Percentiles rank a stretch among this genome's conserved stretches.
Evolutionary conservation across 2,113 vertebrate genomes (phyloP).

Genomic region (Chloebia gouldiae): DNA sequence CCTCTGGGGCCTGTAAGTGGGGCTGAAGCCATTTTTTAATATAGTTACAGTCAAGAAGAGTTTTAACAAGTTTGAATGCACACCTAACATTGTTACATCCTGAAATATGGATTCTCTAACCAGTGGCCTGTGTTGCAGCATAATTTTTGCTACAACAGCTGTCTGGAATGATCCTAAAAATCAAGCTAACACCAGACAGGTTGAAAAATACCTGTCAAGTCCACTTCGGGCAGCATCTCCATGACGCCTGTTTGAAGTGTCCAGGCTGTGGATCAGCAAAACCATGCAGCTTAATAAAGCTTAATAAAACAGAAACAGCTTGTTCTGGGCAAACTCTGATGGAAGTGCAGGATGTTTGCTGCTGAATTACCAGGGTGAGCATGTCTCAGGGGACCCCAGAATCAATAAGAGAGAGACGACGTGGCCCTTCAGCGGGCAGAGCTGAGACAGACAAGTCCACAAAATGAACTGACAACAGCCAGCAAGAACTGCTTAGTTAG

Average conservation of each 20-base stretch:
- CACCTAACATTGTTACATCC: constrained; percentile 11
- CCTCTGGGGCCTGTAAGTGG: constrained; percentile 30
- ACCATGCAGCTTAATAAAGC: background rate
- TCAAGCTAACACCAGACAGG: background rate
- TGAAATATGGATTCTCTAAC: constrained; percentile 29
- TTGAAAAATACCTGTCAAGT: constrained; percentile 42
- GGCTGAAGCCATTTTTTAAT: constrained; percentile 20
- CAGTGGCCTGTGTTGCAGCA: background rate
- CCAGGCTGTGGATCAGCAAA: constrained; percentile 1
- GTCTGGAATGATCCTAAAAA: constrained; percentile 27
- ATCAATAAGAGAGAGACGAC: background rate
- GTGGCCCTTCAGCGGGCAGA: background rate
- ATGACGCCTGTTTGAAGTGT: background rate
- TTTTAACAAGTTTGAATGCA: constrained; percentile 48
- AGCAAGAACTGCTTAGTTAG: background rate
- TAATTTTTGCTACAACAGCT: constrained; percentile 33
- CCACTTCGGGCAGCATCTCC: background rate
- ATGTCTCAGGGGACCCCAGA: background rate
- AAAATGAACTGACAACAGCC: constrained; percentile 15
- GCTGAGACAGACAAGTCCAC: background rate
- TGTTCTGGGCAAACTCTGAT: background rate
- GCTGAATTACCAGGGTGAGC: background rate
- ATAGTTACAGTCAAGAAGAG: constrained; percentile 24
- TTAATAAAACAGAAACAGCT: constrained; percentile 16
- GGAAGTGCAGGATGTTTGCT: background rate